Evolutionary conservation across 2,113 vertebrate genomes (phyloP), one percentile per base, ranked within the genome.

Genomic region (Scalopus aquaticus): DNA sequence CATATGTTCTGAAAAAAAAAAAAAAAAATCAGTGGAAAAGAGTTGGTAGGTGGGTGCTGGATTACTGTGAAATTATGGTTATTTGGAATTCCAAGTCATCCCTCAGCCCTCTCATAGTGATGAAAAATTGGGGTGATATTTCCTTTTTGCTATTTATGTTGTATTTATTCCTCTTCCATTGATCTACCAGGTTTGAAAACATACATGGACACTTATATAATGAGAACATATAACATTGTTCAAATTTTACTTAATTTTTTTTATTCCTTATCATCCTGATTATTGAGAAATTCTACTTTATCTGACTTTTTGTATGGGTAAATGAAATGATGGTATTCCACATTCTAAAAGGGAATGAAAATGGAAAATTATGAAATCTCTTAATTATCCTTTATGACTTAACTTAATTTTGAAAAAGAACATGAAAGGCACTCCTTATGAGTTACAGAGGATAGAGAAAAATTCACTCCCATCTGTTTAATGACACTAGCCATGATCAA

Each of bases 401-500:
- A 95, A 92, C 30, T 83, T 90, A 77, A 90, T 90, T 93, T 93
- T 88, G 20, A 58, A 65, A 4, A 39, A 88, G 15, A 94, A 92
- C 79, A 86, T 80, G 46, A 90, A 95, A 84, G 58, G 64, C 12
- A 26, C 9, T 84, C 39, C 70, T 93, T 88, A 37, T 86, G 84
- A 85, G 19, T 93, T 73, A 77, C 19, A 90, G 2, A 93, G 51
- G 42, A 46, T 35, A 80, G 65, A 77, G 72, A 82, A 80, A 56
- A 92, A 60, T 62, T 73, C 72, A 37, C 42, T 42, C 51, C 60
- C 90, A 92, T 93, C 90, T 95, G 95, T 87, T 95, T 92, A 95
- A 92, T 93, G 81, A 92, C 58, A 94, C 13, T 49, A 46, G 16
- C 24, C 83, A 89, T 92, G 88, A 93, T 93, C 84, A 78, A 51